A percentile compares a stretch with the other conserved stretches of the same genome.
Evolutionary conservation across 2,888 invertebrate species (phyloP).

Genomic region (Nemoura dubitans): DNA sequence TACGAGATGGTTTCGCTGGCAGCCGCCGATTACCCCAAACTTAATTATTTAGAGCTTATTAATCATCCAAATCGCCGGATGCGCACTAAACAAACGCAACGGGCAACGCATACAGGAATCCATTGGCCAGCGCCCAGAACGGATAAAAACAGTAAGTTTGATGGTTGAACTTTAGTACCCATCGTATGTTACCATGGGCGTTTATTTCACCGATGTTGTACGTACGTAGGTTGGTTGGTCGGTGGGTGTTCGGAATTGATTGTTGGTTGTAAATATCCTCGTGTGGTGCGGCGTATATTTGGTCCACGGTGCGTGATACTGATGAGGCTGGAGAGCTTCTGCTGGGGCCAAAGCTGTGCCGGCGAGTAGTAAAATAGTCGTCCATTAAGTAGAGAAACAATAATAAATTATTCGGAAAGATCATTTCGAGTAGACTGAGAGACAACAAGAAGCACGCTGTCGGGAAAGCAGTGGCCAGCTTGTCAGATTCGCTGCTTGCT

Average conservation of each 20-base stretch:
- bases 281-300: slow-evolving; percentile 32
- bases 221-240: slow-evolving; percentile 14
- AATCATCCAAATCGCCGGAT: slow-evolving; percentile 30
- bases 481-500: background rate
- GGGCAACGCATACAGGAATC: background rate
- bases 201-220: slow-evolving; percentile 39
- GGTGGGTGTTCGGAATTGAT: slow-evolving; percentile 39
- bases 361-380: slow-evolving; percentile 22
- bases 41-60: slow-evolving; percentile 31
- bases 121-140: slow-evolving; percentile 16
- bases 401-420: slow-evolving; percentile 15
- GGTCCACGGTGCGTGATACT: slow-evolving; percentile 19
- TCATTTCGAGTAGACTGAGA: background rate
- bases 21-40: slow-evolving; percentile 16
- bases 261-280: slow-evolving; percentile 34
- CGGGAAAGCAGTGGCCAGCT: background rate
- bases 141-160: background rate
- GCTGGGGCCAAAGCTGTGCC: background rate
- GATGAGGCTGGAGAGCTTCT: background rate
- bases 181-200: slow-evolving; percentile 30
- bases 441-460: background rate
- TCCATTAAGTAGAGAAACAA: slow-evolving; percentile 8
- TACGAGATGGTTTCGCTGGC: slow-evolving; percentile 34
- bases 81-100: background rate
- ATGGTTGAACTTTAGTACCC: slow-evolving; percentile 21